A percentile compares a stretch with the other conserved stretches of the same genome.
Evolutionary conservation across 1,140 invertebrate genomes (phyloP).

Genomic region (Streblospio benedicti): DNA sequence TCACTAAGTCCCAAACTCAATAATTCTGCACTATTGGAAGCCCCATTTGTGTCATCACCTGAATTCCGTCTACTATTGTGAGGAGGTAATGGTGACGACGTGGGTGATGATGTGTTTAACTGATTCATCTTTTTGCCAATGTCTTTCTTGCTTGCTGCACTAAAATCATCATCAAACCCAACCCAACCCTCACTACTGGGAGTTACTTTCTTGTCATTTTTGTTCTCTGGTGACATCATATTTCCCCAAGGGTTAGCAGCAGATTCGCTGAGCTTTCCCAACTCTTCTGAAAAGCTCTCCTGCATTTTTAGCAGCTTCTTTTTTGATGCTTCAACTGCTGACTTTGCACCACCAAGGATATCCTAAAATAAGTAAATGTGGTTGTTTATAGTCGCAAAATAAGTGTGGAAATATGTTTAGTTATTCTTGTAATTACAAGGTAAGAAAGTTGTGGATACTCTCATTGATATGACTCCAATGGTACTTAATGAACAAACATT

Average conservation of each 20-base stretch:
- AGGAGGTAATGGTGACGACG: constrained; percentile 19
- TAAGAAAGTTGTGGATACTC: too few relatives aligned
- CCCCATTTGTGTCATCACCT: too few relatives aligned
- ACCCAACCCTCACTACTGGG: not conserved
- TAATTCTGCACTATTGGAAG: too few relatives aligned
- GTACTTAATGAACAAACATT: too few relatives aligned
- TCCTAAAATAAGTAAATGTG: constrained; percentile 7
- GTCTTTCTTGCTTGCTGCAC: not conserved
- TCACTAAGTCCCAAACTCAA: too few relatives aligned
- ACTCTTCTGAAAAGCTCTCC: constrained; percentile 1
- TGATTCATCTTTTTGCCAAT: constrained; percentile 6
- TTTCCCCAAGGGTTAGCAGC: not conserved
- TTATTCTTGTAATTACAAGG: too few relatives aligned
- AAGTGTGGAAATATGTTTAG: too few relatives aligned
- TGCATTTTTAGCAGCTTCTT: not conserved
- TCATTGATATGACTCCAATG: too few relatives aligned
- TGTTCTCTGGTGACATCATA: not conserved
- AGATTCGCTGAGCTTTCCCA: not conserved
- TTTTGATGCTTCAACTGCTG: not conserved
- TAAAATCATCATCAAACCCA: constrained; percentile 5
- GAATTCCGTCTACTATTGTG: too few relatives aligned
- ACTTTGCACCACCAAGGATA: not conserved
- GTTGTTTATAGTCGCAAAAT: too few relatives aligned
- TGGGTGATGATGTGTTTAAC: constrained; percentile 14
- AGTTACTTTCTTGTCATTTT: not conserved